These are phyloP conservation scores for Euura saliciscinereae DNA, from an alignment of 1,140 invertebrate species.

Conservation along the genomic window DNA sequence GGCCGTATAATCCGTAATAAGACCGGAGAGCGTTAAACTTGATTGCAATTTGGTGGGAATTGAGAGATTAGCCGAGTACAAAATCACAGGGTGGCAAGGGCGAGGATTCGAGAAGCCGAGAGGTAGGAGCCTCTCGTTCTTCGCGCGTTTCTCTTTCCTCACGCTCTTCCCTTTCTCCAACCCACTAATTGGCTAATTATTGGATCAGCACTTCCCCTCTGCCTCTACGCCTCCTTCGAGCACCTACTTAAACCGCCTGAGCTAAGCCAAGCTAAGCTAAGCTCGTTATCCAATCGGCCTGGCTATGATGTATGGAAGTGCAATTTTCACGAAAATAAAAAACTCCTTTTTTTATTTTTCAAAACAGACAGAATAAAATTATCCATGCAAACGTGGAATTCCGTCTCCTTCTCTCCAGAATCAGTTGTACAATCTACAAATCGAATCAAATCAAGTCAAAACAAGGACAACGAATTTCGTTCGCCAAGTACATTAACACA, in stretches of 20 bases:
- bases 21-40: too few relatives aligned
- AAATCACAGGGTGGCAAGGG: background rate
- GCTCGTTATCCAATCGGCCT: background rate
- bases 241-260: background rate
- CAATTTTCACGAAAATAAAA: too few relatives aligned
- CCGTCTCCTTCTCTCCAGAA: too few relatives aligned
- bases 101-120: background rate
- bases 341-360: too few relatives aligned
- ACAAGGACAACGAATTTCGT: too few relatives aligned
- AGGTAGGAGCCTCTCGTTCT: background rate
- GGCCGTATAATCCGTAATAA: too few relatives aligned
- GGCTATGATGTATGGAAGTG: too few relatives aligned
- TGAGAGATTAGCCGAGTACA: background rate
- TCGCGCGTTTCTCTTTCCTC: background rate
- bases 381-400: too few relatives aligned
- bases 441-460: too few relatives aligned
- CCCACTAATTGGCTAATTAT: slow-evolving; percentile 5
- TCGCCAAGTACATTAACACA: too few relatives aligned
- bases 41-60: background rate
- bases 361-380: too few relatives aligned
- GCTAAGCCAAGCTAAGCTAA: background rate
- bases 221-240: background rate
- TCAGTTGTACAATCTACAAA: too few relatives aligned
- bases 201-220: slow-evolving; percentile 4
- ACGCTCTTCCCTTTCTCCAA: background rate